These are phyloP conservation scores for Rutilus rutilus DNA, from an alignment of 2,113 vertebrate species.

Conservation along the genomic window DNA sequence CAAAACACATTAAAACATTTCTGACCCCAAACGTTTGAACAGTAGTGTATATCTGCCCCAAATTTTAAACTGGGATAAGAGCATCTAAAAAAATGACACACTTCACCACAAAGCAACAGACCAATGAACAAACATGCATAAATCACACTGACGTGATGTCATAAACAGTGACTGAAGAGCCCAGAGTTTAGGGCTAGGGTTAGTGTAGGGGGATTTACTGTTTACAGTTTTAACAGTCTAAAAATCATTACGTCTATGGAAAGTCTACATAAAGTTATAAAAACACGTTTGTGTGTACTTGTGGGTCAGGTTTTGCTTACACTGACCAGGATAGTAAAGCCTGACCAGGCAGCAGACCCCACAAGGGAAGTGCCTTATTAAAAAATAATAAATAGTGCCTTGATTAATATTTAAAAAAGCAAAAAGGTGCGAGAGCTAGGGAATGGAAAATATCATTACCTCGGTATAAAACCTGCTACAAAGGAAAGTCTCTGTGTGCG, in stretches of 20 bases:
- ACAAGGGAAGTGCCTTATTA: not conserved
- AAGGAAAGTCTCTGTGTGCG: not conserved
- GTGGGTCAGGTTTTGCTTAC: not conserved
- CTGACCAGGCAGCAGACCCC: not conserved
- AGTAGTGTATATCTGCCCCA: not conserved
- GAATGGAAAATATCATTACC: constrained; percentile 7
- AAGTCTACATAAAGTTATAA: no score
- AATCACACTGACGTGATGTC: not conserved
- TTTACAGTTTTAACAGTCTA: no score
- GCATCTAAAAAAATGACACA: not conserved
- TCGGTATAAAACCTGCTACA: not conserved
- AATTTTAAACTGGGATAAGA: not conserved
- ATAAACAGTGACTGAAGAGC: not conserved
- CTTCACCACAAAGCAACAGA: not conserved
- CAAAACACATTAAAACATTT: not conserved
- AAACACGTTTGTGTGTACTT: no score
- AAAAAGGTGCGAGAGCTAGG: not conserved
- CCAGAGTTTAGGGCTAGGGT: not conserved
- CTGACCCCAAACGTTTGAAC: not conserved
- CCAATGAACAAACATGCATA: constrained; percentile 7
- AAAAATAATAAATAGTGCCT: constrained; percentile 3
- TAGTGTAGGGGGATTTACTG: no score
- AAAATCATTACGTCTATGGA: not conserved
- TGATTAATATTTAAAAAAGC: not conserved
- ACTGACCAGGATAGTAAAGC: not conserved